Base-by-base conservation (phyloP, 2,113 vertebrate genomes). In the Embiotoca jacksoni region DNA sequence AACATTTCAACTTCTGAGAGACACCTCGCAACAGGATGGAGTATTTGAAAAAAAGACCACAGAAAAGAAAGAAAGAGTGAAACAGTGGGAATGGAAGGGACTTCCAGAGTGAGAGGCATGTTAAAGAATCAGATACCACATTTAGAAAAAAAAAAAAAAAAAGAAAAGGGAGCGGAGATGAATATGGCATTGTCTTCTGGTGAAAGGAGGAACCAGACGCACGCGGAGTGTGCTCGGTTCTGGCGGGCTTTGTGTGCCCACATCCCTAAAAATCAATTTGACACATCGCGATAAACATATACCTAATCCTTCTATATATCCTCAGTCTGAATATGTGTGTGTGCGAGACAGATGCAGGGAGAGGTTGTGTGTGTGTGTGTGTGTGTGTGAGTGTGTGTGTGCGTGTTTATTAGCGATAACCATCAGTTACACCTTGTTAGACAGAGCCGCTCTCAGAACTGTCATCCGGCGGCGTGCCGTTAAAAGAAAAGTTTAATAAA, bases 1-100 rank as follows among this genome's bases (percentile, higher is more conserved):
- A 86, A 92, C 89, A 92, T 92, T 93, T 91, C 90, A 92, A 92
- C 90, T 89, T 91, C 90, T 87, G 23, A 93, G 87, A 90, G 79
- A 85, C 80, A 90, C 88, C 89, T 90, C 80, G 65, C 90, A 92
- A 92, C 90, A 92, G 88, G 89, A 90, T 84, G 75, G 90, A 90
- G 81, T 71, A 66, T 88, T 86, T 88, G 87, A 87, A 73, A 82
- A 79, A 82, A 76, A 32, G 66, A 30, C 23, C 23, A 23, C 23
- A 52, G 60, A 36, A 39, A 44, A 39, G 54, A 52, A 61, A 67
- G 65, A 57, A 58, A 50, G 58, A 49, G 63, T 82, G 84, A 91
- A 88, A 88, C 78, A 78, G 91, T 66, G 6, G 83, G 88, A 90
- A 88, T 72, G 60, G 84, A 91, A 87, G 65, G 85, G 84, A 90